Conservation (phyloP, 2,113 vertebrate genomes). For the Balaeniceps rex region DNA sequence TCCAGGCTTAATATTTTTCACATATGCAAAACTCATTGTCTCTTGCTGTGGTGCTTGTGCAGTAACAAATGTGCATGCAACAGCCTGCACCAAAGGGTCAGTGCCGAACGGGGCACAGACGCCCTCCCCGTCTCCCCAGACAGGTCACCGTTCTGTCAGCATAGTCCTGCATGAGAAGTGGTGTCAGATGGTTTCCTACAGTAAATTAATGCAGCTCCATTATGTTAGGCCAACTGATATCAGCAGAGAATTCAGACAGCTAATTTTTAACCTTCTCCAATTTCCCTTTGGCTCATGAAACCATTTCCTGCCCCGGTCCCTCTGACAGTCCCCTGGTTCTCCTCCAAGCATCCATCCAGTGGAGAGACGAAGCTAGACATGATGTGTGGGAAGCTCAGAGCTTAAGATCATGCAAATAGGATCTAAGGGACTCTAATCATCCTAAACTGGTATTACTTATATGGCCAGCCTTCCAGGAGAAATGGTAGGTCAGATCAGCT, state of each 20-base stretch:
- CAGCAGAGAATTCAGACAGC: conserved; percentile 30
- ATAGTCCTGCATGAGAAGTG: not conserved
- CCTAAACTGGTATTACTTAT: not conserved
- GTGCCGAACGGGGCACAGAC: accelerated
- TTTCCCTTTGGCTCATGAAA: conserved; percentile 13
- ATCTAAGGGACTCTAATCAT: not conserved
- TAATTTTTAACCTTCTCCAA: conserved; percentile 33
- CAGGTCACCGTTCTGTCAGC: not conserved
- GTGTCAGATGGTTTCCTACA: conserved; percentile 6
- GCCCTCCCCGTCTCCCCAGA: not conserved
- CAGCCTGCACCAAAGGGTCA: not conserved
- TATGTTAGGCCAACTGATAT: conserved; percentile 7
- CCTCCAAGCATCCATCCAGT: not conserved
- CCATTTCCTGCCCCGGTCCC: not conserved
- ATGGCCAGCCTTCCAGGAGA: not conserved
- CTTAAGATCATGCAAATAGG: not conserved
- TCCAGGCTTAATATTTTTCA: not conserved
- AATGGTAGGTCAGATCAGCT: not conserved
- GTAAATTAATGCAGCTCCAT: not conserved
- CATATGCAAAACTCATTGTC: not conserved
- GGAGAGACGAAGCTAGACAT: not conserved
- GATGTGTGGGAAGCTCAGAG: not conserved
- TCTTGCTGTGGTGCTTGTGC: not conserved
- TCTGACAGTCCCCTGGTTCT: not conserved
- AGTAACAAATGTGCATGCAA: not conserved